phyloP scores from a whole-genome alignment of 1,140 invertebrate species.

The Penaeus vannamei region DNA sequence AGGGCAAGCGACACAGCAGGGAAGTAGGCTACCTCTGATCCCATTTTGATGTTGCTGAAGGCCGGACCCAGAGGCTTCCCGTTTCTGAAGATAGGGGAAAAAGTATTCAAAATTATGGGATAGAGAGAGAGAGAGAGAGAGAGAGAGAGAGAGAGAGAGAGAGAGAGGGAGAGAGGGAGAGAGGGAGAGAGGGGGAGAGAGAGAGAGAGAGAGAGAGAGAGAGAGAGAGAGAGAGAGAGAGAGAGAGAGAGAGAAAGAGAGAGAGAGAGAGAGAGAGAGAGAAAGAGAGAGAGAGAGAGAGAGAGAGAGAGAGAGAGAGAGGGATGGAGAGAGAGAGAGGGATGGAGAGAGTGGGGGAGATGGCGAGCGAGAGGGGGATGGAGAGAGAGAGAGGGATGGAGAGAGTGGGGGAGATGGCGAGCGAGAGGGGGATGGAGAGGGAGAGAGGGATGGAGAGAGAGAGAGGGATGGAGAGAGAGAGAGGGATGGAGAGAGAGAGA shows the following conservation, averaged over 20 bases:
- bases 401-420: not conserved
- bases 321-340: no score
- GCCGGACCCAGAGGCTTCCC: constrained; percentile 82
- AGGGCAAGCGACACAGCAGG: constrained; percentile 82
- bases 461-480: not conserved
- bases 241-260: no score
- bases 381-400: constrained; percentile 2
- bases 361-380: not conserved
- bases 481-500: not conserved
- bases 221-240: no score
- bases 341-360: no score
- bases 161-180: not conserved
- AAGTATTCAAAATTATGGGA: not conserved
- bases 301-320: no score
- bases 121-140: not conserved
- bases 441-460: not conserved
- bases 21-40: constrained; percentile 84
- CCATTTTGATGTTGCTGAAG: constrained; percentile 80
- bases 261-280: no score
- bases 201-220: not conserved
- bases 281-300: no score
- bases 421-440: no score
- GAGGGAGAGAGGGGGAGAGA: not conserved
- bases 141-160: not conserved
- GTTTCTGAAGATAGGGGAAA: constrained; percentile 76